Base-by-base conservation (phyloP, 1,140 invertebrate species). In the Helicoverpa zea region DNA sequence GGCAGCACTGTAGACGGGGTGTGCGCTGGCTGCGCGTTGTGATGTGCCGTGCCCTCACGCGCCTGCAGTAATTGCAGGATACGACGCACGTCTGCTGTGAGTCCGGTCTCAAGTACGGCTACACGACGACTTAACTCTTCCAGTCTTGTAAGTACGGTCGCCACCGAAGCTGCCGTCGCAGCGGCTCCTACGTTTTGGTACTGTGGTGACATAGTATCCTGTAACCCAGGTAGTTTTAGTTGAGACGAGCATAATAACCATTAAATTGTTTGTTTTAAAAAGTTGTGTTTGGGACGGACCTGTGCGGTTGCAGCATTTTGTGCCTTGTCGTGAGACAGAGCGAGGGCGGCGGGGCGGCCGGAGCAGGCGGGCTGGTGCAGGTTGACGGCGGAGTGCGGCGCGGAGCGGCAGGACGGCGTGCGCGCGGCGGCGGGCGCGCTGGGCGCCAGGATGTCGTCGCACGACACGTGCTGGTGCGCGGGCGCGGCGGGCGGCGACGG, bases 21-120 rank as follows among this genome's bases (percentile, higher is more conserved):
- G 88, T 94, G 73, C 64, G 89, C 73, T 84, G 92, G 13, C 83
- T 94, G 81, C 86, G 91, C 43, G 91, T 94, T 83, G 89, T 96
- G 64, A 87, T 95, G 66, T 84, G 94, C 23, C 88, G 95, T 81
- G 85, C 92, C 70, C 89, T 96, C 88, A 80, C 95, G 95, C 68
- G 96, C 95, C 86, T 97, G 96, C 64, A 97, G 91, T 79, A 97
- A 88, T 35, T 95, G 95, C 84, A 97, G 88, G 72, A 97, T 97
- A 77, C 96, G 94, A 83, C 96, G 95, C 78, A 97, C 96, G 83
- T 97, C 97, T 2, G 95, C 95, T 1, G 96, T 96, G 83, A 97
- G 96, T 3, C 96, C 96, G 51, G 95, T 95, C 84, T 97, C 97
- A 76, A 97, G 88, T 11, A 96, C 95, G 10, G 95, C 94, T 29